Evolutionary conservation across 2,113 vertebrate genomes (phyloP).

Genomic region (Tonatia bakeri): DNA sequence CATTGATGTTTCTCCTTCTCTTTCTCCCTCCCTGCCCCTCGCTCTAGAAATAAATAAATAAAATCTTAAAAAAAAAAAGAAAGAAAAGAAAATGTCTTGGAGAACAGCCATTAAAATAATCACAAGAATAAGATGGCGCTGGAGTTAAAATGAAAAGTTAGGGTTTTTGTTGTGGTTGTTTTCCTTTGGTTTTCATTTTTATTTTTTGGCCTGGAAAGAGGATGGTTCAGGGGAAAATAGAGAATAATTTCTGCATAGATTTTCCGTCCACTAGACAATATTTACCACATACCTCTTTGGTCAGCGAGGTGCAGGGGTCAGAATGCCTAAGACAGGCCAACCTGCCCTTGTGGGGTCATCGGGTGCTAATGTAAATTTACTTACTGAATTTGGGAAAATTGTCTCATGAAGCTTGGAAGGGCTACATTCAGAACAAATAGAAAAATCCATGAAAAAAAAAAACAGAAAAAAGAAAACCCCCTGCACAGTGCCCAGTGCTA

Average conservation of each 20-base stretch:
- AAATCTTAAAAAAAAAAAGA: too few species aligned
- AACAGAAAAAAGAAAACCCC: neutral
- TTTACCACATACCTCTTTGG: neutral
- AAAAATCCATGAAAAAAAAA: neutral
- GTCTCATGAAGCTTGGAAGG: neutral
- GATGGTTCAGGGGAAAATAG: neutral
- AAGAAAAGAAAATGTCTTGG: neutral
- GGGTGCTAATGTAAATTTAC: neutral
- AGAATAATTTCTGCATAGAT: neutral
- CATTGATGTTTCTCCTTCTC: too few species aligned
- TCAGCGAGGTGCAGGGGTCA: neutral
- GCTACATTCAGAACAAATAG: neutral
- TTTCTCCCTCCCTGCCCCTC: too few species aligned
- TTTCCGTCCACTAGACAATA: neutral
- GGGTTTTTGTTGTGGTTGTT: neutral
- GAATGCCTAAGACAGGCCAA: neutral
- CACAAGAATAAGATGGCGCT: neutral
- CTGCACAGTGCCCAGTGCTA: accelerated
- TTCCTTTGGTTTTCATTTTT: too few species aligned
- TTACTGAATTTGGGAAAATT: neutral
- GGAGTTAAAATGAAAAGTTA: neutral
- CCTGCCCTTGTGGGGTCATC: accelerated
- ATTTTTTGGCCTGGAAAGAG: neutral
- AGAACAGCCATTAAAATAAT: neutral
- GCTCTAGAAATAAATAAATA: too few species aligned